Conservation (phyloP, 1,140 invertebrate species). For the Tigriopus japonicus region DNA sequence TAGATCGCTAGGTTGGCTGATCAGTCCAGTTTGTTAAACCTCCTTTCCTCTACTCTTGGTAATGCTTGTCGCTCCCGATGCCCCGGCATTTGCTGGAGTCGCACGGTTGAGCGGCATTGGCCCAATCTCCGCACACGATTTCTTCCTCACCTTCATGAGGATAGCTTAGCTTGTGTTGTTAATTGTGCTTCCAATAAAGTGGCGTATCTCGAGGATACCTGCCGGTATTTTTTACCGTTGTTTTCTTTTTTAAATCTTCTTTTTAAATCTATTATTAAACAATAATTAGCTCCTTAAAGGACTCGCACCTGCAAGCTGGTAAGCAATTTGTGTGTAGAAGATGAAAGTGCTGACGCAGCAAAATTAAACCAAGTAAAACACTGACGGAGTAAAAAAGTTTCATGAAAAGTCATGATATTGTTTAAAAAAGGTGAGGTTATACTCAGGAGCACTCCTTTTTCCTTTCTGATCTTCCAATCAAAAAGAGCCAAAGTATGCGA, state of each 20-base stretch:
- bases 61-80: not conserved
- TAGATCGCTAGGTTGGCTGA: not conserved
- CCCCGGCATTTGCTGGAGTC: not conserved
- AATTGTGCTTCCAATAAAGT: not conserved
- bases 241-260: not conserved
- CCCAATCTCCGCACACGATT: not conserved
- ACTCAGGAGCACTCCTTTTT: too few species aligned
- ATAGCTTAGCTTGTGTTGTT: not conserved
- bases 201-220: not conserved
- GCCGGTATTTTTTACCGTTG: not conserved
- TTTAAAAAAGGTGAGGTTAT: too few species aligned
- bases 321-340: too few species aligned
- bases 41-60: not conserved
- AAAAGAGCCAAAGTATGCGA: too few species aligned
- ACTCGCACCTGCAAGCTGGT: too few species aligned
- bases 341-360: too few species aligned
- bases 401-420: too few species aligned
- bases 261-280: too few species aligned
- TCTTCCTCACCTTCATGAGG: not conserved
- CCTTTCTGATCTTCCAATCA: too few species aligned
- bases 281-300: too few species aligned
- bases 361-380: too few species aligned
- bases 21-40: not conserved
- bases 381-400: too few species aligned
- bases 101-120: slow-evolving; percentile 1